These are phyloP conservation scores for Vanacampus margaritifer DNA, from an alignment of 2,113 vertebrate species.

Conservation along the genomic window DNA sequence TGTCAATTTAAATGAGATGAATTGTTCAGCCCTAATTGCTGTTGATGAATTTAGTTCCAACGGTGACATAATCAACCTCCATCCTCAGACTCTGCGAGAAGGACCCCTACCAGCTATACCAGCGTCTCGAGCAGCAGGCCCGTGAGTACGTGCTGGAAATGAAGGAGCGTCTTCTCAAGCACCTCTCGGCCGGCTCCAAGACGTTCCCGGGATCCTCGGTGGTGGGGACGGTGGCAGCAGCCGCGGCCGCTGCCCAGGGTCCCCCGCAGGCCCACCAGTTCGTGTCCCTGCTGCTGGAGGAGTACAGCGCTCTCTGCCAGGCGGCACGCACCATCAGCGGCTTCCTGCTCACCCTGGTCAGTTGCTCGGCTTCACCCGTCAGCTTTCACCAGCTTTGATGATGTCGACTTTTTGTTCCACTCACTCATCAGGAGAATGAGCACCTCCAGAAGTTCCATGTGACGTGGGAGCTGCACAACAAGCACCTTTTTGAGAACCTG, in stretches of 20 bases:
- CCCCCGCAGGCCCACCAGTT: slow-evolving; percentile 94
- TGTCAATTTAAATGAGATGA: too few species aligned
- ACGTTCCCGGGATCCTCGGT: slow-evolving; percentile 45
- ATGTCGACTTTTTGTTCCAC: neutral
- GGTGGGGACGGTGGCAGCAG: neutral
- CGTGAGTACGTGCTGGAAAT: slow-evolving; percentile 93
- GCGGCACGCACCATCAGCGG: slow-evolving; percentile 93
- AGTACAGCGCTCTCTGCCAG: slow-evolving; percentile 92
- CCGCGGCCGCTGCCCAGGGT: slow-evolving; percentile 74
- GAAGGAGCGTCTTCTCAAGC: slow-evolving; percentile 91
- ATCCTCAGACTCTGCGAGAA: slow-evolving; percentile 86
- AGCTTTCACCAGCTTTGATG: neutral
- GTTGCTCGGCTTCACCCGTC: slow-evolving; percentile 29
- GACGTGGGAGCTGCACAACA: slow-evolving; percentile 98
- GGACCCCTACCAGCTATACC: slow-evolving; percentile 96
- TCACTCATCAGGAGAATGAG: slow-evolving; percentile 83
- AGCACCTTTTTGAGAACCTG: slow-evolving; percentile 96
- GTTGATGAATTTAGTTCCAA: too few species aligned
- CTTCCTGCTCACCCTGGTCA: slow-evolving; percentile 94
- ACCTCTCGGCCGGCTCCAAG: slow-evolving; percentile 83
- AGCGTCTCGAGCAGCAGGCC: slow-evolving; percentile 92
- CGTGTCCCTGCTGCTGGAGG: slow-evolving; percentile 91
- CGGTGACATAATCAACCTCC: neutral
- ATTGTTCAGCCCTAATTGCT: too few species aligned
- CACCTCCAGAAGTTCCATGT: slow-evolving; percentile 97